Conservation (phyloP, 1,140 invertebrate species). For the Rhyzopertha dominica region DNA sequence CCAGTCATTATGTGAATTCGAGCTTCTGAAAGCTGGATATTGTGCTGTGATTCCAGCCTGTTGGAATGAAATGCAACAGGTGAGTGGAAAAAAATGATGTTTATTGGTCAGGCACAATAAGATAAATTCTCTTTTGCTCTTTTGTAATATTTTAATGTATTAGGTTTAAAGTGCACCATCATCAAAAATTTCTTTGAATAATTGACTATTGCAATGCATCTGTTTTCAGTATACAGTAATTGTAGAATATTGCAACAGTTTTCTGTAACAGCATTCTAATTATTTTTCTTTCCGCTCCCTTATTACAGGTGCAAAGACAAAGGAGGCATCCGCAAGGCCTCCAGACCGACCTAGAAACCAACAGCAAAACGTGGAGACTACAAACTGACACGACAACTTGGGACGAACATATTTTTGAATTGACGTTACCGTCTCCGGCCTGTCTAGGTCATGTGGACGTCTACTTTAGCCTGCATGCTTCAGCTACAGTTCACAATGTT, state of each 20-base stretch:
- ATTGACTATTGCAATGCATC: too few species aligned
- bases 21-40: constrained; percentile 59
- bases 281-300: too few species aligned
- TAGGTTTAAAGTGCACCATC: too few species aligned
- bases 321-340: constrained; percentile 74
- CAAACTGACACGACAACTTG: constrained; percentile 80
- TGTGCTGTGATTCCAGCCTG: constrained; percentile 86
- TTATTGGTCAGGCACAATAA: too few species aligned
- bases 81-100: too few species aligned
- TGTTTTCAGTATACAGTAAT: too few species aligned
- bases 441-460: constrained; percentile 78
- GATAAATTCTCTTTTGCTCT: too few species aligned
- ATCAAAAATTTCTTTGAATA: too few species aligned
- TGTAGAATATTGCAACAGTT: too few species aligned
- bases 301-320: constrained; percentile 61
- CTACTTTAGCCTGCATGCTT: constrained; percentile 73
- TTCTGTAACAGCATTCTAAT: too few species aligned
- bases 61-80: constrained; percentile 87
- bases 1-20: constrained; percentile 61
- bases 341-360: constrained; percentile 45
- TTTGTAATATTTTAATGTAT: too few species aligned
- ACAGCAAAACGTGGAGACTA: constrained; percentile 79
- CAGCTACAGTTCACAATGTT: constrained; percentile 55
- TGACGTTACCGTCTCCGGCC: constrained; percentile 71
- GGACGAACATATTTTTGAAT: constrained; percentile 88